A percentile compares a stretch with the other conserved stretches of the same genome.
Conservation (phyloP, 2,797 vertebrate species). For the Oreortyx pictus region DNA sequence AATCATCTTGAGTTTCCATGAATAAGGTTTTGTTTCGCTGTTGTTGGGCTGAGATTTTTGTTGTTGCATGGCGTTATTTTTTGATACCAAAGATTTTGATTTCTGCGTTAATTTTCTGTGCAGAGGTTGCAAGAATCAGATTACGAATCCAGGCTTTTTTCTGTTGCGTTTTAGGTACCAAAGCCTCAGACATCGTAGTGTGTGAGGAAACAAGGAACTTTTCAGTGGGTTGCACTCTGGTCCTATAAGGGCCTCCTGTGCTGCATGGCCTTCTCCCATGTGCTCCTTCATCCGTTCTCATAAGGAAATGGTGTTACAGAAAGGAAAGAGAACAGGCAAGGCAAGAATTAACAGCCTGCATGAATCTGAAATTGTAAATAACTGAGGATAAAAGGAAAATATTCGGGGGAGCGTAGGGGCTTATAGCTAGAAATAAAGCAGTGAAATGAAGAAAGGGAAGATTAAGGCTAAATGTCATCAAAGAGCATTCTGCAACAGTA, state of each 20-base stretch:
- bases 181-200: fast-evolving
- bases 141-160: not conserved
- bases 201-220: not conserved
- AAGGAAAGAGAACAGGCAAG: not conserved
- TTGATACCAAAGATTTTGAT: not conserved
- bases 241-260: not conserved
- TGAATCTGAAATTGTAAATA: not conserved
- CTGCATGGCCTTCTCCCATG: not conserved
- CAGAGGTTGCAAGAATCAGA: not conserved
- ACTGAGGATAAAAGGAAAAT: not conserved
- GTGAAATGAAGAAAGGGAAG: conserved; percentile 28
- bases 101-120: not conserved
- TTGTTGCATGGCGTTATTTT: not conserved
- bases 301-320: not conserved
- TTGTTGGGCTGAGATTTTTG: not conserved
- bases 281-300: not conserved
- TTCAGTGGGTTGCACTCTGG: not conserved
- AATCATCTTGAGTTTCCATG: not conserved
- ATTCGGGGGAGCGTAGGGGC: not conserved
- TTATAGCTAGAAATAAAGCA: not conserved
- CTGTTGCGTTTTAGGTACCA: not conserved
- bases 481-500: conserved; percentile 3
- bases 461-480: conserved; percentile 28
- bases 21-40: not conserved
- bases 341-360: not conserved